Evolutionary conservation across 2,797 vertebrate species (phyloP).

Genomic region (Pseudocheirus occidentalis): DNA sequence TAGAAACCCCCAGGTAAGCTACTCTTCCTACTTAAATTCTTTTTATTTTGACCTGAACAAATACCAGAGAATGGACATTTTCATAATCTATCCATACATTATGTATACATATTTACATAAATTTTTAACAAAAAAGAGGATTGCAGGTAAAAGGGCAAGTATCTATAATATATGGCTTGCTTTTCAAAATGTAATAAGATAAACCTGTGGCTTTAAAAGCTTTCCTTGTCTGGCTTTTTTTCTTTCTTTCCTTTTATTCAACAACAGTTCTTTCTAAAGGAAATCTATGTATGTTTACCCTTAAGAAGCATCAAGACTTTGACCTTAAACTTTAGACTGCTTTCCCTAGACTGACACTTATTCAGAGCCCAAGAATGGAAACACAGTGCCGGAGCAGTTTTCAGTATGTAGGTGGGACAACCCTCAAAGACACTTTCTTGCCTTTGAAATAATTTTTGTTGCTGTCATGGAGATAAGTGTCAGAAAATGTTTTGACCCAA

Average conservation of each 20-base stretch:
- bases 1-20: background rate
- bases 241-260: background rate
- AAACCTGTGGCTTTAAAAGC: background rate
- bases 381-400: background rate
- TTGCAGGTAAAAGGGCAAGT: background rate
- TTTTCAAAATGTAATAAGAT: background rate
- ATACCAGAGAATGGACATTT: background rate
- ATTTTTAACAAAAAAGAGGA: background rate
- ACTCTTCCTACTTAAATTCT: background rate
- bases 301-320: background rate
- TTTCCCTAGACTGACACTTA: background rate
- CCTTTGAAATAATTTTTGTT: background rate
- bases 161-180: background rate
- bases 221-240: background rate
- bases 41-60: background rate
- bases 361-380: background rate
- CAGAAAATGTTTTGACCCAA: conserved; percentile 26
- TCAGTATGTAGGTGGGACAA: background rate
- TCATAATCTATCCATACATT: background rate
- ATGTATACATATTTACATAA: background rate
- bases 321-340: background rate
- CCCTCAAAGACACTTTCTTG: background rate
- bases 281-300: background rate
- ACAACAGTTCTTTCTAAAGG: background rate
- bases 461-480: background rate